Evolutionary conservation across 2,888 invertebrate genomes (phyloP), one percentile per base, ranked within the genome.

Genomic region (Xestia ashworthii): DNA sequence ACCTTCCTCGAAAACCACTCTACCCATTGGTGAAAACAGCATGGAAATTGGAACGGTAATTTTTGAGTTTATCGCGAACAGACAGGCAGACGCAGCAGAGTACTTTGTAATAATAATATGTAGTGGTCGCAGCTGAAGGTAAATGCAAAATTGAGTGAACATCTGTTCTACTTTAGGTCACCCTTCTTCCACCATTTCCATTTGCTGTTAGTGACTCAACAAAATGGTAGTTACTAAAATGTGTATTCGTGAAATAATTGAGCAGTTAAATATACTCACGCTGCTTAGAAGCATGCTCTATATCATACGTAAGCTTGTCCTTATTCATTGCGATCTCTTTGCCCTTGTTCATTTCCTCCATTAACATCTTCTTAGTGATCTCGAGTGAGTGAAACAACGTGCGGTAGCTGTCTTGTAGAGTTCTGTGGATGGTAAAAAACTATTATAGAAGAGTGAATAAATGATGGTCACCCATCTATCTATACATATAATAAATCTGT

Each of bases 301-400:
- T 94, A 76, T 98, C 98, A 62, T 96, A 96, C 0, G 95, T 91
- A 9, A 98, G 88, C 78, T 98, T 97, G 68, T 96, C 96, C 87
- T 97, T 97, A 73, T 97, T 95, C 89, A 97, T 95, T 0, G 97
- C 97, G 4, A 98, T 90, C 84, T 97, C 97, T 88, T 98, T 98
- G 88, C 98, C 98, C 22, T 96, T 96, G 75, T 97, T 97, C 97
- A 98, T 97, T 93, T 98, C 98, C 80, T 97, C 97, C 74, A 94
- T 93, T 5, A 97, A 95, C 64, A 97, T 96, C 87, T 98, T 98
- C 91, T 98, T 98, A 0, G 98, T 96, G 76, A 98, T 97, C 68
- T 98, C 98, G 71, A 98, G 96, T 90, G 98, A 98, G 71, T 96
- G 94, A 8, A 97, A 88, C 76, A 97, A 91, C 0, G 97, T 96